Percentiles rank a stretch among this genome's conserved stretches.
These are phyloP conservation scores for Trialeurodes vaporariorum DNA, from an alignment of 1,140 invertebrate genomes.

Conservation along the genomic window DNA sequence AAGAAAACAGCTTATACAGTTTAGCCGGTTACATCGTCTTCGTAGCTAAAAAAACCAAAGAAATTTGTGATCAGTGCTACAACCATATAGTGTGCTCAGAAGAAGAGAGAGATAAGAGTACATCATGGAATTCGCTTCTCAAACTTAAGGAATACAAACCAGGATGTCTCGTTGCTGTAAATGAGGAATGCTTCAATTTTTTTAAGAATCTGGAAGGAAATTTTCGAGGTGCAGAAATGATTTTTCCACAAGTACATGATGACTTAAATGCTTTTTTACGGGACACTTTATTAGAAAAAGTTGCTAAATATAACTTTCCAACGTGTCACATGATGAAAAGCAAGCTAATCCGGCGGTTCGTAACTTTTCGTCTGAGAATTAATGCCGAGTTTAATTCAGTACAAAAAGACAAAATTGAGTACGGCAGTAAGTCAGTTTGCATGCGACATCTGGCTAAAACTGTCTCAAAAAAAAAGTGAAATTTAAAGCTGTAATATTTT, in stretches of 20 bases:
- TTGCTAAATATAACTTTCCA: not conserved
- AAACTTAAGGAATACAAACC: slow-evolving; percentile 6
- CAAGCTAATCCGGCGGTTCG: not conserved
- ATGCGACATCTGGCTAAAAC: too few relatives aligned
- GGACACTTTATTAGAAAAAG: not conserved
- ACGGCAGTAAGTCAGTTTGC: too few relatives aligned
- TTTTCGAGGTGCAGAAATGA: not conserved
- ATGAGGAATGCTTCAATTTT: slow-evolving; percentile 2
- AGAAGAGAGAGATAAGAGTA: not conserved
- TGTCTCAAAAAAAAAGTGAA: too few relatives aligned
- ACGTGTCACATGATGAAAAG: not conserved
- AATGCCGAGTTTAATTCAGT: not conserved
- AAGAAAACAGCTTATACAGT: slow-evolving; percentile 4
- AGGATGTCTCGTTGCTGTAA: slow-evolving; percentile 5
- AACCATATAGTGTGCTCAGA: not conserved
- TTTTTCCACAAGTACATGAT: not conserved
- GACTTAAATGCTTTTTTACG: not conserved
- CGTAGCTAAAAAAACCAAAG: not conserved
- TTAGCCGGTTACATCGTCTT: not conserved
- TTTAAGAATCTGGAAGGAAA: slow-evolving; percentile 5
- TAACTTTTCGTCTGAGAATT: not conserved
- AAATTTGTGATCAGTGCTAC: not conserved
- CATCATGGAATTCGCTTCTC: slow-evolving; percentile 1
- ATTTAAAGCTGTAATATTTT: too few relatives aligned
- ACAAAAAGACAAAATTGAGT: too few relatives aligned